These are phyloP conservation scores for Entosphenus tridentatus DNA, from an alignment of 2,113 vertebrate species.

Conservation along the genomic window DNA sequence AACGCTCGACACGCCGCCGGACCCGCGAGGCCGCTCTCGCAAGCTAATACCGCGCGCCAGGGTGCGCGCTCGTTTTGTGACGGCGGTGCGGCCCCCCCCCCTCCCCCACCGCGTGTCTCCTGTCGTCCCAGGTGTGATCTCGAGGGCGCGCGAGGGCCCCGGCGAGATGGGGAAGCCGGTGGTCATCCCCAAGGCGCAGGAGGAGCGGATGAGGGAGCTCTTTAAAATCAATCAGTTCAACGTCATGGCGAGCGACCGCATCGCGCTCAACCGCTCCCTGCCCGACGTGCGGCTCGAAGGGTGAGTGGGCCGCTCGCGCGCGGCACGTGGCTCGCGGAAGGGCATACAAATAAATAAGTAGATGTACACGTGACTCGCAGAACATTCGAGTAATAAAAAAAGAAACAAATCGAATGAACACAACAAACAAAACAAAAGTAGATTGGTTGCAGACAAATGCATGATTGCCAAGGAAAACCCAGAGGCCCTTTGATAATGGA, in stretches of 20 bases:
- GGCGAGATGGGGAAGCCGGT: constrained; percentile 96
- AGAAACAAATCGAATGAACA: neutral
- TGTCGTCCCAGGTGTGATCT: constrained; percentile 33
- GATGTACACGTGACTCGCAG: neutral
- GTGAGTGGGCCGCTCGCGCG: constrained; percentile 29
- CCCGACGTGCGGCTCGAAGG: constrained; percentile 90
- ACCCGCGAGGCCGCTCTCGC: no score
- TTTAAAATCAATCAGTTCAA: constrained; percentile 99
- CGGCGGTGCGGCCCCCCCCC: no score
- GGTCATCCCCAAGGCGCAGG: constrained; percentile 81
- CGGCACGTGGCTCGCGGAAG: neutral
- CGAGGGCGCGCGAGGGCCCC: constrained; percentile 67
- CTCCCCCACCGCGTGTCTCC: no score
- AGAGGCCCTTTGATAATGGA: no score
- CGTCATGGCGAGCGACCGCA: constrained; percentile 96
- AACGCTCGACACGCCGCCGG: no score
- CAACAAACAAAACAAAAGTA: no score
- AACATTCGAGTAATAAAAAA: constrained; percentile 3
- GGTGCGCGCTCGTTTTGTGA: no score
- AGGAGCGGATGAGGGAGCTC: constrained; percentile 99
- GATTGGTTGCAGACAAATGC: no score
- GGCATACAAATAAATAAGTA: neutral
- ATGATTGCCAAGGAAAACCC: no score
- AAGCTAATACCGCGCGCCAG: no score
- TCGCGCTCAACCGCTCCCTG: constrained; percentile 81